A percentile compares a stretch with the other conserved stretches of the same genome.
Evolutionary conservation across 2,113 vertebrate genomes (phyloP).

Genomic region (Gadus macrocephalus): DNA sequence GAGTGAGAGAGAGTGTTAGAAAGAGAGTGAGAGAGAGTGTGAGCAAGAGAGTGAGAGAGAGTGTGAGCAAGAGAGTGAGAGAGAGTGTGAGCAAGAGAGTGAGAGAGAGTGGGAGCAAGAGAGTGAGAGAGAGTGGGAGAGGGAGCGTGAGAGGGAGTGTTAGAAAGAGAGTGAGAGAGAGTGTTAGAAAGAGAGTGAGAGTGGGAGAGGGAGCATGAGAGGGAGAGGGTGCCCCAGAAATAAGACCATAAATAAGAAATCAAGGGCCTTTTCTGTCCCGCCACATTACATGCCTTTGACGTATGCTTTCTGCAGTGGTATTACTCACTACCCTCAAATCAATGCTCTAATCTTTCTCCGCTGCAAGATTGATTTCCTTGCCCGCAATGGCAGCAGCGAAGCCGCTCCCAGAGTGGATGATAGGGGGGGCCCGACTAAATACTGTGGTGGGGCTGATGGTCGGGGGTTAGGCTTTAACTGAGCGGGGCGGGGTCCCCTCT

Average conservation of each 20-base stretch:
- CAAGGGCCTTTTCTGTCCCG: conserved; percentile 71
- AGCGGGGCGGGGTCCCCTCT: too few species aligned
- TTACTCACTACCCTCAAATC: conserved; percentile 77
- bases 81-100: too few species aligned
- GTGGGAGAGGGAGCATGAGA: conserved; percentile 29
- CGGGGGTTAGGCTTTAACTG: too few species aligned
- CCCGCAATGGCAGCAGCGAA: conserved; percentile 53
- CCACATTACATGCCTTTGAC: conserved; percentile 72
- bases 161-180: too few species aligned
- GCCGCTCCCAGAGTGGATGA: conserved; percentile 7
- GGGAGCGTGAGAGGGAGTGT: too few species aligned
- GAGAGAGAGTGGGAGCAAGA: too few species aligned
- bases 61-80: too few species aligned
- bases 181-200: too few species aligned
- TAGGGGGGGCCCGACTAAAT: conserved; percentile 54
- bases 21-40: too few species aligned
- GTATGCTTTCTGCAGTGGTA: conserved; percentile 73
- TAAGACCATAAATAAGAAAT: conserved; percentile 81
- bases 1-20: too few species aligned
- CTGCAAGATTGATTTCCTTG: conserved; percentile 72
- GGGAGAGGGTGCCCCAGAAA: conserved; percentile 66
- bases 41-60: too few species aligned
- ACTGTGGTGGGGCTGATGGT: neutral
- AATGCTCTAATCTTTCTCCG: conserved; percentile 72
- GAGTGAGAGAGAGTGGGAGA: too few species aligned